phyloP scores from a whole-genome alignment of 1,140 invertebrate genomes.

The Trichomalopsis sarcophagae region DNA sequence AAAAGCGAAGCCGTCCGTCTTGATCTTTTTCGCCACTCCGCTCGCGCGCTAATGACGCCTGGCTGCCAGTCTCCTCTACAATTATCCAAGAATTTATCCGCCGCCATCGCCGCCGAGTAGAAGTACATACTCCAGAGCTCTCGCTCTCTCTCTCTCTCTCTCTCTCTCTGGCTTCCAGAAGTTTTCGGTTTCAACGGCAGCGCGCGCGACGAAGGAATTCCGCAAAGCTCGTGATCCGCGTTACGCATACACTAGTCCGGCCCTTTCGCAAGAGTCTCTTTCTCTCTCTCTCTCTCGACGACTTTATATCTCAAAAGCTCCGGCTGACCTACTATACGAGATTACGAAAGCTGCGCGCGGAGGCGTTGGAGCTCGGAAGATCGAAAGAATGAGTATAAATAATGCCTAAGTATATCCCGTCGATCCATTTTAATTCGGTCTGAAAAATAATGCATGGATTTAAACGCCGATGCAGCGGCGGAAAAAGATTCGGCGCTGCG shows the following conservation, averaged over 20 bases:
- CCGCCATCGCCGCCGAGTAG: not conserved
- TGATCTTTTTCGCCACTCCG: conserved; percentile 38
- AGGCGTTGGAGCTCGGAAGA: too few relatives aligned
- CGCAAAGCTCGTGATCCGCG: too few relatives aligned
- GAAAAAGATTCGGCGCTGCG: not conserved
- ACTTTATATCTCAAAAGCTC: too few relatives aligned
- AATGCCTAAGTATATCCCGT: too few relatives aligned
- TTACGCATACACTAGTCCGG: too few relatives aligned
- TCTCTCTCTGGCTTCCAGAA: not conserved
- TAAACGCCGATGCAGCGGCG: not conserved
- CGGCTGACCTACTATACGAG: too few relatives aligned
- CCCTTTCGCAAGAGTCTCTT: too few relatives aligned
- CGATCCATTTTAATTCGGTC: not conserved
- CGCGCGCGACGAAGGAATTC: too few relatives aligned
- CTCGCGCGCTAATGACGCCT: conserved; percentile 41
- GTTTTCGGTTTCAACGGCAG: not conserved
- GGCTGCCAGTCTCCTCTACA: conserved; percentile 5
- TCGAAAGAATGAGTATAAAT: too few relatives aligned
- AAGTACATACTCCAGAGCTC: not conserved
- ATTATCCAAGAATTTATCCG: conserved; percentile 39
- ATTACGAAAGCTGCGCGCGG: too few relatives aligned
- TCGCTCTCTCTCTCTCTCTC: not conserved
- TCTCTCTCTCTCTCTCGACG: too few relatives aligned
- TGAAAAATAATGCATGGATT: not conserved
- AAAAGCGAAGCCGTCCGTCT: not conserved